Evolutionary conservation across 2,113 vertebrate species (phyloP).

Genomic region (Myotis yumanensis): DNA sequence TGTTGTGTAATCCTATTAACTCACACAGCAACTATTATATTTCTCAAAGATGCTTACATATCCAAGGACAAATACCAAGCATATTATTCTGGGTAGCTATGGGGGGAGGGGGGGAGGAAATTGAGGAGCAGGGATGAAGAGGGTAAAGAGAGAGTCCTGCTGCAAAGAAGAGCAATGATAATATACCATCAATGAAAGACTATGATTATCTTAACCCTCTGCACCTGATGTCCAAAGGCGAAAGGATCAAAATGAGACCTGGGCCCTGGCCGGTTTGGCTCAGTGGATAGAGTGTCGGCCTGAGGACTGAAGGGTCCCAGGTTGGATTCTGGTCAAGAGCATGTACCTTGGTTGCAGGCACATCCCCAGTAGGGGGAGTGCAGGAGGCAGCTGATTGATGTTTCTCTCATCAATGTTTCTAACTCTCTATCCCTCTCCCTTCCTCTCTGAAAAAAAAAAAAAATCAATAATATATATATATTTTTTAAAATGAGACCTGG

Average conservation of each 20-base stretch:
- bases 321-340: too few species aligned
- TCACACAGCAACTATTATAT: not conserved
- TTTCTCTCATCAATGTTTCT: too few species aligned
- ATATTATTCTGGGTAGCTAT: not conserved
- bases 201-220: not conserved
- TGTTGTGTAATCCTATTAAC: not conserved
- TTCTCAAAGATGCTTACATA: conserved; percentile 37
- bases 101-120: not conserved
- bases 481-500: not conserved
- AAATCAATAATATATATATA: too few species aligned
- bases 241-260: not conserved
- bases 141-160: not conserved
- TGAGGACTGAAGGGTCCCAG: too few species aligned
- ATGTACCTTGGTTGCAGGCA: too few species aligned
- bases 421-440: too few species aligned
- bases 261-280: too few species aligned
- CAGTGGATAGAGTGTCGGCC: too few species aligned
- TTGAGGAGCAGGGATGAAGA: not conserved
- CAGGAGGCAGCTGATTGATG: too few species aligned
- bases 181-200: not conserved
- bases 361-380: too few species aligned
- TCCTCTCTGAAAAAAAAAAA: too few species aligned
- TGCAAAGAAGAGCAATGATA: not conserved
- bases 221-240: not conserved
- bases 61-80: not conserved